Evolutionary conservation across 2,888 invertebrate species (phyloP).

Genomic region (Drosophila villosipedis): DNA sequence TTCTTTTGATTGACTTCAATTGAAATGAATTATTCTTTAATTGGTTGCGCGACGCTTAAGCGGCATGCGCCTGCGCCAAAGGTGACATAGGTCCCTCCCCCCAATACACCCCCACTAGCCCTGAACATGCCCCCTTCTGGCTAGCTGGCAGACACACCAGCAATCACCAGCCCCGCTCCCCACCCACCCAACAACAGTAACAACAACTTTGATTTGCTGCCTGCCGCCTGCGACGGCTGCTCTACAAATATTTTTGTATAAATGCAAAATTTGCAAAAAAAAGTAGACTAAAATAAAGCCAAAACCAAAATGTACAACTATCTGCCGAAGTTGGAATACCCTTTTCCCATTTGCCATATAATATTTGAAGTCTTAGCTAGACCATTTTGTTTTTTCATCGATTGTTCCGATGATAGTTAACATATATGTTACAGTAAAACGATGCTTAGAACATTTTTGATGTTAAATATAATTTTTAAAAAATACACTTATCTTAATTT

Average conservation of each 20-base stretch:
- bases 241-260: constrained; percentile 33
- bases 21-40: constrained; percentile 82
- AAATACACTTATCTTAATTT: background rate
- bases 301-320: background rate
- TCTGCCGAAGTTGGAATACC: background rate
- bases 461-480: background rate
- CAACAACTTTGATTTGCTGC: constrained; percentile 55
- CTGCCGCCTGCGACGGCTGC: constrained; percentile 36
- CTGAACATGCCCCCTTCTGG: background rate
- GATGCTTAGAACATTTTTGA: background rate
- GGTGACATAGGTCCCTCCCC: constrained; percentile 20
- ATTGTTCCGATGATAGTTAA: background rate
- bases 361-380: background rate
- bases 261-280: constrained; percentile 57
- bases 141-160: background rate
- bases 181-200: constrained; percentile 27
- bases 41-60: constrained; percentile 65
- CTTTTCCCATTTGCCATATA: background rate
- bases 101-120: background rate
- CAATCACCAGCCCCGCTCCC: constrained; percentile 4
- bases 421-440: background rate
- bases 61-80: constrained; percentile 60
- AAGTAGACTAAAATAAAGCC: background rate
- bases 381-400: background rate
- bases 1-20: constrained; percentile 82